Conservation (phyloP, 35 echinoderm and acorn worm species). For the Lytechinus variegatus region DNA sequence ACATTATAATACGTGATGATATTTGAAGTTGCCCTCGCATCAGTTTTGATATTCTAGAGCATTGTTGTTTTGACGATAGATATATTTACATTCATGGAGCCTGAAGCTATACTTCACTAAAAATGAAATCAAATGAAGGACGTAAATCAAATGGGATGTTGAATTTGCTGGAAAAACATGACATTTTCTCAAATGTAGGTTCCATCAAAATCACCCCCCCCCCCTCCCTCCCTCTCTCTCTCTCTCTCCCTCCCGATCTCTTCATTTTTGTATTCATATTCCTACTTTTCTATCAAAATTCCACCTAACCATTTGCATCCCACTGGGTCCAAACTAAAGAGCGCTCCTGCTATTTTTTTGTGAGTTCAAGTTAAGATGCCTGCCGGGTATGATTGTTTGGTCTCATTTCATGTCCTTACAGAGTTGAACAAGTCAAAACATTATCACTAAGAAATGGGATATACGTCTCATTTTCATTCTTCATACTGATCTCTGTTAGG, state of each 20-base stretch:
- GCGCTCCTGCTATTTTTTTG: neutral
- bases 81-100: neutral
- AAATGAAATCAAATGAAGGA: neutral
- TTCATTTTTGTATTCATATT: neutral
- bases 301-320: neutral
- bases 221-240: neutral
- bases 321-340: conserved; percentile 1
- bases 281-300: neutral
- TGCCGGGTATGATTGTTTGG: neutral
- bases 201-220: neutral
- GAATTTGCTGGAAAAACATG: neutral
- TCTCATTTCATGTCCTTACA: conserved; percentile 12
- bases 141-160: neutral
- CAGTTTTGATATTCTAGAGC: neutral
- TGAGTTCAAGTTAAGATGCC: neutral
- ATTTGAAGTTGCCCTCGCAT: neutral
- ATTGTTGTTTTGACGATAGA: neutral
- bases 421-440: conserved; percentile 18
- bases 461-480: neutral
- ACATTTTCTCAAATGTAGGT: neutral
- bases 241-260: neutral
- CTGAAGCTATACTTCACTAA: neutral
- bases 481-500: neutral
- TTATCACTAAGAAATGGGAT: neutral
- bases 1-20: too few species aligned